Conservation (phyloP, 2,113 vertebrate genomes). For the Dasyprocta punctata region DNA sequence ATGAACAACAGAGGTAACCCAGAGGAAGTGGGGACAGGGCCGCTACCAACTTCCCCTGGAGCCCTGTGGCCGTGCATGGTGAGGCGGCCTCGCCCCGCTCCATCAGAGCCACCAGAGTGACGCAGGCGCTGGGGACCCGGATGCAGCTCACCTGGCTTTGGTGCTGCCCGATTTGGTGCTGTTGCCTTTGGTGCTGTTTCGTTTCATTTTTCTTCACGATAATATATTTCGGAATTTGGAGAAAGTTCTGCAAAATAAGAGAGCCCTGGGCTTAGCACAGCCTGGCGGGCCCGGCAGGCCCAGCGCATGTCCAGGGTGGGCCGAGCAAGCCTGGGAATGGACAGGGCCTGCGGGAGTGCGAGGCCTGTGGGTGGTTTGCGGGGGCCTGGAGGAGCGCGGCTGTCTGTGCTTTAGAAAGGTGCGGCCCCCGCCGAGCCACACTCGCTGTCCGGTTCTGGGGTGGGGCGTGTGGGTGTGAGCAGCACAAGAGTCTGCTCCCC, state of each 20-base stretch:
- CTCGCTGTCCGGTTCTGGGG: neutral
- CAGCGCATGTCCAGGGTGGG: neutral
- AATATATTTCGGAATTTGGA: neutral
- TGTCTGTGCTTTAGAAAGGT: neutral
- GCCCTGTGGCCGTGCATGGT: rapidly evolving
- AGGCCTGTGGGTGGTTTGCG: rapidly evolving
- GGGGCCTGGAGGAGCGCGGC: neutral
- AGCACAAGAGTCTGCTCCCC: too few species aligned
- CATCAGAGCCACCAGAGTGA: neutral
- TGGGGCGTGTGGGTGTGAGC: neutral
- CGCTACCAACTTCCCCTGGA: neutral
- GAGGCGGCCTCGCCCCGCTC: neutral
- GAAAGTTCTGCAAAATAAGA: conserved; percentile 50
- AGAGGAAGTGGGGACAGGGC: rapidly evolving
- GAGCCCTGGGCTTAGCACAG: neutral
- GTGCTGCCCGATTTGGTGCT: neutral
- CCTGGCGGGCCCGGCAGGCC: too few species aligned
- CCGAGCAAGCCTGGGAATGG: neutral
- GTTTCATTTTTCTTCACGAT: conserved; percentile 45
- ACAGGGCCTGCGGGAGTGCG: neutral
- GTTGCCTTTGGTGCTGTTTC: neutral
- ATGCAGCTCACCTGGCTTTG: conserved; percentile 49
- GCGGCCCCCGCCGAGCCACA: too few species aligned
- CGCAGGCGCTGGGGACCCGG: neutral
- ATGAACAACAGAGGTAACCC: rapidly evolving